Evolutionary conservation across 2,797 vertebrate genomes (phyloP).

Genomic region (Taenioides sp.): DNA sequence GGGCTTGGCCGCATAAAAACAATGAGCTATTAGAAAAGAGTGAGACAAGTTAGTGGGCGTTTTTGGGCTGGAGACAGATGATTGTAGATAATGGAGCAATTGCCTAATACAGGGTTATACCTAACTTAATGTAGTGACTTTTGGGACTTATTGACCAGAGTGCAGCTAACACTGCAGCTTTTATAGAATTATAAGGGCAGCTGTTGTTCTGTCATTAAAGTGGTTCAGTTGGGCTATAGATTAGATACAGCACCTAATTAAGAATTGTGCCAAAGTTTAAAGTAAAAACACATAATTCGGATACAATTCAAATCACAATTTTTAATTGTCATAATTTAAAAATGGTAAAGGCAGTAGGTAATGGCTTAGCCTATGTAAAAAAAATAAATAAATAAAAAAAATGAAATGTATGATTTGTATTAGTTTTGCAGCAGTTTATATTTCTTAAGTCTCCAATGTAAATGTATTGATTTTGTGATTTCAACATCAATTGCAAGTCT

Average conservation of each 20-base stretch:
- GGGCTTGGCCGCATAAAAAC: conserved; percentile 47
- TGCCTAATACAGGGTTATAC: conserved; percentile 15
- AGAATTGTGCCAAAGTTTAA: conserved; percentile 46
- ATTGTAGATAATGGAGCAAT: conserved; percentile 22
- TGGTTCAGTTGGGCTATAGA: conserved; percentile 61
- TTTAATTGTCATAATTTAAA: too few species aligned
- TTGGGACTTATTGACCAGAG: conserved; percentile 22
- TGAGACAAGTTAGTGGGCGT: conserved; percentile 26
- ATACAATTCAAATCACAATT: too few species aligned
- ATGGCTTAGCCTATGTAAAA: too few species aligned
- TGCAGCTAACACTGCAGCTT: conserved; percentile 11
- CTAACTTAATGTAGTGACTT: conserved; percentile 29
- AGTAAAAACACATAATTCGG: too few species aligned
- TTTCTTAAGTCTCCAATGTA: not conserved
- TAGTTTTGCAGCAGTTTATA: conserved; percentile 14
- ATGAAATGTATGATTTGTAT: too few species aligned
- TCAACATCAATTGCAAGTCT: conserved; percentile 28
- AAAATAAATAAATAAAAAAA: too few species aligned
- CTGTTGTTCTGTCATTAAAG: conserved; percentile 46
- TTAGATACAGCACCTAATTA: conserved; percentile 58
- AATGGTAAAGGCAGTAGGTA: too few species aligned
- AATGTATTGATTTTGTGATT: not conserved
- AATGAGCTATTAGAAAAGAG: conserved; percentile 31
- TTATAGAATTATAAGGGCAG: conserved; percentile 50
- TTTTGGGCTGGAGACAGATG: conserved; percentile 25